These are phyloP conservation scores for Scaptomyza polygonia DNA, from an alignment of 2,888 invertebrate species.

Conservation along the genomic window DNA sequence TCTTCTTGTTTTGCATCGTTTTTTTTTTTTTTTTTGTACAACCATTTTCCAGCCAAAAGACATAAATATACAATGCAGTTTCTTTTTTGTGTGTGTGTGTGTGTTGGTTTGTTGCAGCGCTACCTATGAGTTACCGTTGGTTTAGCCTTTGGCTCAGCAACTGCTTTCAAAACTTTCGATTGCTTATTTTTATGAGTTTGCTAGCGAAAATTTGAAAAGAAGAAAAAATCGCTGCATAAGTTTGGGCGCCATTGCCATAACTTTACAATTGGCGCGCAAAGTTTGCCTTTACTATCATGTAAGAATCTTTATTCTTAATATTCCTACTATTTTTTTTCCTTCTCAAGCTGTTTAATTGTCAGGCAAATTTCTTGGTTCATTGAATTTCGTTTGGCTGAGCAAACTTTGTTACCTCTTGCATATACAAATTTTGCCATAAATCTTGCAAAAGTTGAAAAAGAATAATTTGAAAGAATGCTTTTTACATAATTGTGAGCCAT, in stretches of 20 bases:
- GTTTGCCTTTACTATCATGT: slow-evolving; percentile 61
- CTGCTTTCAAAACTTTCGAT: slow-evolving; percentile 58
- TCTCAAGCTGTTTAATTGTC: slow-evolving; percentile 73
- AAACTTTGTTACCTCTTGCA: slow-evolving; percentile 50
- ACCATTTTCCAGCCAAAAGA: slow-evolving; percentile 55
- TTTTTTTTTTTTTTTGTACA: slow-evolving; percentile 17
- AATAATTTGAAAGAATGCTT: slow-evolving; percentile 1
- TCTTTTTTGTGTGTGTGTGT: slow-evolving; percentile 5
- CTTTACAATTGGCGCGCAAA: slow-evolving; percentile 64
- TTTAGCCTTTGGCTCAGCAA: slow-evolving; percentile 33
- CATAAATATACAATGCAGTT: slow-evolving; percentile 70
- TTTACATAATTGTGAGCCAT: slow-evolving; percentile 10
- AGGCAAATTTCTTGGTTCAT: slow-evolving; percentile 69
- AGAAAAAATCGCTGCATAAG: slow-evolving; percentile 64
- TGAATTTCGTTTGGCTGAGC: slow-evolving; percentile 49
- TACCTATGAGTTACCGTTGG: slow-evolving; percentile 39
- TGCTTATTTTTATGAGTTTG: slow-evolving; percentile 59
- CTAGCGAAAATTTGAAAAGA: neutral
- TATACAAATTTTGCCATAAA: slow-evolving; percentile 30
- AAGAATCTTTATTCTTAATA: slow-evolving; percentile 39
- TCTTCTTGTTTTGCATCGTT: no score
- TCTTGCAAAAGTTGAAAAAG: slow-evolving; percentile 15
- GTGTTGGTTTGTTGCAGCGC: slow-evolving; percentile 12
- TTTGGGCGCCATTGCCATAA: slow-evolving; percentile 63
- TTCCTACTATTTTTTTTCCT: slow-evolving; percentile 1